Evolutionary conservation across 92 coral and sea anemone species (phyloP).

Genomic region (Phenganax stokvisi): DNA sequence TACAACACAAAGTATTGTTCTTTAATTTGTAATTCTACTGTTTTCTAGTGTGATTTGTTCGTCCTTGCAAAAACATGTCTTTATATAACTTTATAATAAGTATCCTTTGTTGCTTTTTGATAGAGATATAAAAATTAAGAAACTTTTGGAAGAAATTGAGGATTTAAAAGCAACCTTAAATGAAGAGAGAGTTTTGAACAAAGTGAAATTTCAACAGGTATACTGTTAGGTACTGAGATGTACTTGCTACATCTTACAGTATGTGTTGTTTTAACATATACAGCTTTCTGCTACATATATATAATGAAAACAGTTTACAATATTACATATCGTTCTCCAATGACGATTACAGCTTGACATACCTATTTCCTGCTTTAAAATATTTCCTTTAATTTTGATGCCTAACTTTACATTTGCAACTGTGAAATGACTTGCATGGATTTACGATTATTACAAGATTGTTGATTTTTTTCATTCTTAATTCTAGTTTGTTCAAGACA

Average conservation of each 20-base stretch:
- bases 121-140: slow-evolving; percentile 68
- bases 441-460: neutral
- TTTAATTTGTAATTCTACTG: neutral
- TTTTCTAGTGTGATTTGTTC: neutral
- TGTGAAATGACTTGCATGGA: too few species aligned
- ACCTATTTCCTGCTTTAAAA: too few species aligned
- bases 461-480: slow-evolving; percentile 5
- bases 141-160: slow-evolving; percentile 62
- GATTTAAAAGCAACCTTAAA: slow-evolving; percentile 63
- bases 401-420: neutral
- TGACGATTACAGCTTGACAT: too few species aligned
- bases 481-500: slow-evolving; percentile 58
- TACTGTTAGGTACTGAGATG: neutral
- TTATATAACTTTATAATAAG: neutral
- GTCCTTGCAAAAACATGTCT: neutral
- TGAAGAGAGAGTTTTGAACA: slow-evolving; percentile 77
- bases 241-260: too few species aligned
- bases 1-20: neutral
- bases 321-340: too few species aligned
- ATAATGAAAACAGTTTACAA: too few species aligned
- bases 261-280: too few species aligned
- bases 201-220: slow-evolving; percentile 61
- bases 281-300: too few species aligned
- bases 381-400: neutral
- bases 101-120: too few species aligned